Conservation (phyloP, 2,113 vertebrate genomes). For the Isichthys henryi region DNA sequence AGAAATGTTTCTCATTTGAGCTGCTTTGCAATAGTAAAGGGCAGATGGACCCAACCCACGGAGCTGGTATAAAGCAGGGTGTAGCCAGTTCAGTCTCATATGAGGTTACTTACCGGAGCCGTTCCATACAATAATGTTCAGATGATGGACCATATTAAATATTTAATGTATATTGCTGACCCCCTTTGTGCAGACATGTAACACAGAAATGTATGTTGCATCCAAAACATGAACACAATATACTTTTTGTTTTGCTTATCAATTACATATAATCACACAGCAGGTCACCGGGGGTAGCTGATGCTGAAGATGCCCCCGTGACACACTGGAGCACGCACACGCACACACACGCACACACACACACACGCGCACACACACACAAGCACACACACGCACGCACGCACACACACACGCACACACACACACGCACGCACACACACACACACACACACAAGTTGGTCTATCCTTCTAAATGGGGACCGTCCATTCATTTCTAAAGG, state of each 20-base stretch:
- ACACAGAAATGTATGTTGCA: neutral
- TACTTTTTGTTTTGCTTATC: neutral
- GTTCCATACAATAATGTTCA: neutral
- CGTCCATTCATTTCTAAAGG: no score
- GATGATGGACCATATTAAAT: neutral
- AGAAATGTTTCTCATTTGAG: neutral
- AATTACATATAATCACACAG: neutral
- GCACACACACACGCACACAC: no score
- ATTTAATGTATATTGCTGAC: neutral
- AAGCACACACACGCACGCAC: no score
- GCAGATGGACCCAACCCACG: neutral
- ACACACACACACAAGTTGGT: no score
- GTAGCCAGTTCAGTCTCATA: neutral
- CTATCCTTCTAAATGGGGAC: no score
- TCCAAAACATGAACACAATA: neutral
- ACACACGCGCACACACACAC: no score
- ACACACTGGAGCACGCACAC: no score
- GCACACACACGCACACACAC: no score
- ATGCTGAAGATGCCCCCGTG: no score
- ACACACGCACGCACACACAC: no score
- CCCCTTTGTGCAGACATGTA: neutral
- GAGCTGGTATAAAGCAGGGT: neutral
- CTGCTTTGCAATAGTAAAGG: neutral
- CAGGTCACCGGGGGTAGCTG: neutral
- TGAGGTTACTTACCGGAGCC: neutral